Evolutionary conservation across 2,888 invertebrate species (phyloP).

Genomic region (Synanthedon vespiformis): DNA sequence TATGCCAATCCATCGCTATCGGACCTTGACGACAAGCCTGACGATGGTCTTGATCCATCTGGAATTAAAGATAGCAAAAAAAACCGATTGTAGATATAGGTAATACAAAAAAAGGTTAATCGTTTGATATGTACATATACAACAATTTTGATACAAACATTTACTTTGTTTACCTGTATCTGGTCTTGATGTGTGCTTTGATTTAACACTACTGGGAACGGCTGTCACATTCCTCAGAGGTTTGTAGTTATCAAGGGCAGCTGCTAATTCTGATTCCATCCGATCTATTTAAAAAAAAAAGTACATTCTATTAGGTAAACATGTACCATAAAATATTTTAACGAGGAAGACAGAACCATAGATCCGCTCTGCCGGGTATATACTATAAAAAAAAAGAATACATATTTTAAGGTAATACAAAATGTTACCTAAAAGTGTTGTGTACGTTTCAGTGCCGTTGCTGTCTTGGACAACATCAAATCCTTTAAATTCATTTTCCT

Average conservation of each 20-base stretch:
- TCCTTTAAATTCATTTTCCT: slow-evolving; percentile 41
- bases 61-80: too few relatives aligned
- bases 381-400: too few relatives aligned
- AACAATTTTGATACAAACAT: too few relatives aligned
- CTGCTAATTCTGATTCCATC: slow-evolving; percentile 48
- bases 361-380: too few relatives aligned
- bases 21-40: slow-evolving; percentile 52
- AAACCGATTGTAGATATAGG: too few relatives aligned
- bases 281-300: slow-evolving; percentile 40
- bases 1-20: slow-evolving; percentile 33
- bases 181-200: slow-evolving; percentile 39
- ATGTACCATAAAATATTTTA: too few relatives aligned
- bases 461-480: slow-evolving; percentile 32
- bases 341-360: too few relatives aligned
- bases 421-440: slow-evolving; percentile 37
- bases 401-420: too few relatives aligned
- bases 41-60: slow-evolving; percentile 61
- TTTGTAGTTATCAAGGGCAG: slow-evolving; percentile 30
- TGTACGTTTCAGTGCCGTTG: slow-evolving; percentile 27
- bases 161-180: slow-evolving; percentile 37
- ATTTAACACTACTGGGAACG: slow-evolving; percentile 22
- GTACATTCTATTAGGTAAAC: too few relatives aligned
- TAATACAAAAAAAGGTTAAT: too few relatives aligned
- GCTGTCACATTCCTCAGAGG: slow-evolving; percentile 43
- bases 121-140: too few relatives aligned